These are phyloP conservation scores for Lamellibrachia columna DNA, from an alignment of 2,888 invertebrate genomes.

Conservation along the genomic window DNA sequence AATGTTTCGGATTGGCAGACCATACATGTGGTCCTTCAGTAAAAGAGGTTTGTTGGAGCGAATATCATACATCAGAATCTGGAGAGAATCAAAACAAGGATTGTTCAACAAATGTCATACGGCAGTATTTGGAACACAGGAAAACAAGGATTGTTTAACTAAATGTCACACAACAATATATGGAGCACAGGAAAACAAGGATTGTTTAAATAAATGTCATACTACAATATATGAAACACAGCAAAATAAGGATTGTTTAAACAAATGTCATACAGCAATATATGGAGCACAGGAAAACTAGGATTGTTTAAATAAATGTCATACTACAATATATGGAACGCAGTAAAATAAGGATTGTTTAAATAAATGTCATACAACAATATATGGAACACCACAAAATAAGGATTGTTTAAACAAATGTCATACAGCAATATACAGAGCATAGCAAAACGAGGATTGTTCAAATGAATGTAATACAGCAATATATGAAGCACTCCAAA, in stretches of 20 bases:
- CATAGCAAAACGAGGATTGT: too few relatives aligned
- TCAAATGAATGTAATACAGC: too few relatives aligned
- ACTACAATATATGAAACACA: not conserved
- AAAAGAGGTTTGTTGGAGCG: conserved; percentile 87
- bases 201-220: too few relatives aligned
- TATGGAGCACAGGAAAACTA: not conserved
- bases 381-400: not conserved
- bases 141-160: too few relatives aligned
- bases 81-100: conserved; percentile 21
- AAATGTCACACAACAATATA: not conserved
- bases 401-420: not conserved
- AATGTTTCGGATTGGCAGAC: conserved; percentile 87
- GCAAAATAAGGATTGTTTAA: too few relatives aligned
- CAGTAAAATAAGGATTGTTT: too few relatives aligned
- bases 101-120: not conserved
- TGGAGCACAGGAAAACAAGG: not conserved
- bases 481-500: not conserved
- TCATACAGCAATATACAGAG: too few relatives aligned
- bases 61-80: conserved; percentile 87
- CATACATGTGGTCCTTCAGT: conserved; percentile 95
- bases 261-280: not conserved
- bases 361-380: too few relatives aligned
- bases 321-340: too few relatives aligned
- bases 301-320: too few relatives aligned
- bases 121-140: not conserved